Evolutionary conservation across 1,140 invertebrate species (phyloP), one percentile per base, ranked within the genome.

Genomic region (Drosophila sucinea): DNA sequence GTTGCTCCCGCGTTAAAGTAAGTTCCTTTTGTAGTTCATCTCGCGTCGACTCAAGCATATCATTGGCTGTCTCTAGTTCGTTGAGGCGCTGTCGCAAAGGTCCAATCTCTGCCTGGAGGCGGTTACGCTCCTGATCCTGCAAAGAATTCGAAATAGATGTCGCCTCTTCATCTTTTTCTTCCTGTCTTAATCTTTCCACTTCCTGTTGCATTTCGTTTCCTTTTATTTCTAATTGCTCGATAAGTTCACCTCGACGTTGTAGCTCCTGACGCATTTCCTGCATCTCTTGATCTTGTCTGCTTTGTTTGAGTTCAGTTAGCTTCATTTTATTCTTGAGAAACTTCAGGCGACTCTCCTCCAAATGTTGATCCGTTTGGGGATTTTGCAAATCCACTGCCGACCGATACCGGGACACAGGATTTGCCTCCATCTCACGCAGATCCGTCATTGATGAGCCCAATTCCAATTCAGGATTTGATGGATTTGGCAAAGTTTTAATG

Each of bases 371-470:
- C 11, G n/a, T 55, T 1, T 40, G 68, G 30, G 75, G 76, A 6
- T 77, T 60, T 38, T 86, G 78, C 66, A 92, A 56, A 62, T 92
- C 90, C 1, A 77, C 68, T 1, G 89, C 90, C 1, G 91, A 92
- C 57, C 85, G 81, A 60, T 91, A 86, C 0, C 90, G 76, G 3
- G 90, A 79, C 0, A 86, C 90, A 1, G 83, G 73, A 5, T 62
- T 25, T 1, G 54, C 60, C 35, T 32, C 47, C n/a, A 33, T n/a
- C 17, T 62, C 57, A 27, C 79, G 77, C 63, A 92, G 56, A 74
- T 92, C 91, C 10, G 70, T 91, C 90, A 92, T 92, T 0, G 91
- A 92, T 62, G 81, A 79, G 35, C 91, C 86, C 55, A 92, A 63
- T n/a, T 92, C 86, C 7, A 35, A 0, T 7, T 33, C 41, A n/a